Percentiles rank a stretch among this genome's conserved stretches.
phyloP scores from a whole-genome alignment of 2,888 invertebrate species.

The Pomacea canaliculata region DNA sequence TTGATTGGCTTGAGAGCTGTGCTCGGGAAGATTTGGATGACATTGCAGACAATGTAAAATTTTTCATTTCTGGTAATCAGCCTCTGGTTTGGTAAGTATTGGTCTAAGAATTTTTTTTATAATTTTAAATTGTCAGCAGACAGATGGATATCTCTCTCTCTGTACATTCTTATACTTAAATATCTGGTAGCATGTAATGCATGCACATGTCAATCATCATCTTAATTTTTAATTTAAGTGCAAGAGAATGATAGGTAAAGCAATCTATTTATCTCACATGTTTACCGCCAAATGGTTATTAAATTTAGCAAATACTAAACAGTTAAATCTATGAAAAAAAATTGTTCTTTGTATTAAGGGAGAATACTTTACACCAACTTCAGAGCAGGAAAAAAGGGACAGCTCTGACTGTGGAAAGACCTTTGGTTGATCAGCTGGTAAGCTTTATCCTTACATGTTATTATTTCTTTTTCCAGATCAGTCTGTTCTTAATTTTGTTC shows the following conservation, averaged over 20 bases:
- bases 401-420: slow-evolving; percentile 42
- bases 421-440: slow-evolving; percentile 62
- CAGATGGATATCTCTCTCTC: not conserved
- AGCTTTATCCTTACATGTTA: slow-evolving; percentile 14
- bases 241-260: no score
- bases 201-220: no score
- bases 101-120: not conserved
- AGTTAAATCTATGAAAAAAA: no score
- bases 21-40: slow-evolving; percentile 75
- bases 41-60: slow-evolving; percentile 74
- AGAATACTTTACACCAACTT: slow-evolving; percentile 88
- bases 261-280: no score
- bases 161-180: no score
- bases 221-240: no score
- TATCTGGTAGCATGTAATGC: no score
- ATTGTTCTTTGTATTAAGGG: slow-evolving; percentile 71
- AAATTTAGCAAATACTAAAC: no score
- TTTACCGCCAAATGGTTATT: no score
- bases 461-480: no score
- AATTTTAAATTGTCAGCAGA: not conserved
- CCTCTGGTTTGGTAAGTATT: slow-evolving; percentile 80
- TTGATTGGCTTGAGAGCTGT: slow-evolving; percentile 92
- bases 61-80: slow-evolving; percentile 80
- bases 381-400: slow-evolving; percentile 68
- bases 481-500: no score